Evolutionary conservation across 2,888 invertebrate species (phyloP), one percentile per base, ranked within the genome.

Genomic region (Ochropacha duplaris): DNA sequence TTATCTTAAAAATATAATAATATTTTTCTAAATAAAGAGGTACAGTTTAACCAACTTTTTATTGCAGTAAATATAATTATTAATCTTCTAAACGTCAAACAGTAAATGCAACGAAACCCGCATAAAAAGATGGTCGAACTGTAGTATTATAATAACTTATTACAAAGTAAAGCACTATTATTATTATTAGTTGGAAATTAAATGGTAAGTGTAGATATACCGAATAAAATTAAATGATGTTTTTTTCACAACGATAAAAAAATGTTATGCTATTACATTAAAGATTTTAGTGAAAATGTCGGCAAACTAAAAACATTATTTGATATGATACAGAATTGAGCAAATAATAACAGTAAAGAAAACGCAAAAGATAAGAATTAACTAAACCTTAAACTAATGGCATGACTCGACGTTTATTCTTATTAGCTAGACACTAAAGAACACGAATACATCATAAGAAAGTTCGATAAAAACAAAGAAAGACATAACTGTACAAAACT

Each of bases 381-480:
- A 71, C 74, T 82, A 81, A 71, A 74, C 24, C 86, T 86, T 90
- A 91, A 55, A 64, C 89, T 92, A 92, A 87, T 89, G 91, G 90
- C 91, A 90, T 92, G 92, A 92, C 92, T 92, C 85, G 84, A 87
- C 82, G 75, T 79, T 83, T 83, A 84, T 79, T 63, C 85, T 82
- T 86, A 88, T 69, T 66, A 62, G 68, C 79, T 86, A 84, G 71
- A 76, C 72, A 76, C 65, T 72, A 79, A 80, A 73, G 66, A 71
- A 71, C 60, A 70, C 60, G 66, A 72, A 24, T 44, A 14, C 55
- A 70, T 63, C 66, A 65, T 67, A 71, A 65, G 61, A 66, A 75
- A 78, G 71, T 74, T 44, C 9, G 19, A 19, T 69, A 71, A 61
- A 65, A 74, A 78, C 78, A 74, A 79, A 81, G 76, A 78, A 68